A percentile compares a stretch with the other conserved stretches of the same genome.
Evolutionary conservation across 2,797 vertebrate species (phyloP).

Genomic region (Pangasius mekongensis): DNA sequence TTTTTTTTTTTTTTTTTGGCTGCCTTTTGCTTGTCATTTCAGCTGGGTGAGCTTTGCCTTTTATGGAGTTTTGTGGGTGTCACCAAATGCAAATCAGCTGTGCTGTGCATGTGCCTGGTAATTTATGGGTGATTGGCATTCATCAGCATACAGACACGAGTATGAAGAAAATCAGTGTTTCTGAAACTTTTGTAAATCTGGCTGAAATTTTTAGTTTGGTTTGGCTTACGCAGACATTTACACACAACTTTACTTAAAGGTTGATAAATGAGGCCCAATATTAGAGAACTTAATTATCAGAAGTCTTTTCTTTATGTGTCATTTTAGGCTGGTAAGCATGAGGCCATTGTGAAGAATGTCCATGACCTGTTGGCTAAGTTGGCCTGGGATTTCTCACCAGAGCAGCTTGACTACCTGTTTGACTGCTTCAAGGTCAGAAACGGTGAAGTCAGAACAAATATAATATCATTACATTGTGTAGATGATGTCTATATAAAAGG

Average conservation of each 20-base stretch:
- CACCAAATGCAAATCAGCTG: background rate
- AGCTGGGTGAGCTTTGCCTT: background rate
- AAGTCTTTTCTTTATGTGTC: background rate
- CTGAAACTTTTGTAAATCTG: background rate
- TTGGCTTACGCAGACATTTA: background rate
- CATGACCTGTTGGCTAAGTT: slow-evolving; percentile 97
- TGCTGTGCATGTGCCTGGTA: background rate
- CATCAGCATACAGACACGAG: too few species aligned
- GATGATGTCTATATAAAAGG: background rate
- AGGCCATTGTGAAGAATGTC: slow-evolving; percentile 99
- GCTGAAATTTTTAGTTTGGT: background rate
- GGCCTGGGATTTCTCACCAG: slow-evolving; percentile 99
- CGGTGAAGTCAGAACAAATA: background rate
- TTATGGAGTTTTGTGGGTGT: background rate
- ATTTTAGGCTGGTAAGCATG: slow-evolving; percentile 93
- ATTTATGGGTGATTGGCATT: background rate
- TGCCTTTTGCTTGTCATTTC: background rate
- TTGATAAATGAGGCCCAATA: background rate
- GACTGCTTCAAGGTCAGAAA: slow-evolving; percentile 94
- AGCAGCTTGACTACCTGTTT: slow-evolving; percentile 98
- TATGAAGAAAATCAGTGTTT: background rate
- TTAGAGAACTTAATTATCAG: background rate
- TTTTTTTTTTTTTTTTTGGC: background rate
- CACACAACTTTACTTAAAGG: background rate
- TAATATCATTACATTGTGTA: background rate